Conservation (phyloP, 2,113 vertebrate genomes). For the Cyprinodon brontotheroides region DNA sequence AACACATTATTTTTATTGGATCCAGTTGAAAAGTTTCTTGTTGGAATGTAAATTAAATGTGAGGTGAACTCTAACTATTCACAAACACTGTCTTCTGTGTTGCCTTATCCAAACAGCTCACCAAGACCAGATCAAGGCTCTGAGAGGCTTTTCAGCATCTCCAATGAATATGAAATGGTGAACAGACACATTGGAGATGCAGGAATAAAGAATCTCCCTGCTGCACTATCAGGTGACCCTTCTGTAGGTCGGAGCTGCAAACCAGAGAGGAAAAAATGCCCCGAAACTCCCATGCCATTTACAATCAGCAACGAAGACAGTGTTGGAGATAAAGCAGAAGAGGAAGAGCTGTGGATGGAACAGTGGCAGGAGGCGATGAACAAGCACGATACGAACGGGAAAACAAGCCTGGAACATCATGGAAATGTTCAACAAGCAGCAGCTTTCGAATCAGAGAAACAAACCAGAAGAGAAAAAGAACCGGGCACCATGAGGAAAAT, state of each 20-base stretch:
- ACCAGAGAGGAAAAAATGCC: not conserved
- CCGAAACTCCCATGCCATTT: not conserved
- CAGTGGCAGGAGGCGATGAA: slow-evolving; percentile 35
- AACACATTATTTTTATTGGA: not conserved
- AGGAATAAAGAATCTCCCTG: not conserved
- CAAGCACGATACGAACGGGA: slow-evolving; percentile 12
- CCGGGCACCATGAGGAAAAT: not conserved
- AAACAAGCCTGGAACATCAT: not conserved
- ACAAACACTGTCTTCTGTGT: not conserved
- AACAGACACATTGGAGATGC: not conserved
- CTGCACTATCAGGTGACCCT: not conserved
- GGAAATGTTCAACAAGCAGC: not conserved
- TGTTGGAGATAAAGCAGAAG: not conserved
- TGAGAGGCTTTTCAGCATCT: not conserved
- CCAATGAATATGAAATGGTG: not conserved
- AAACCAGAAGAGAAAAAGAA: not conserved
- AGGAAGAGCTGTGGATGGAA: not conserved
- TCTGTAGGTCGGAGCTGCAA: not conserved
- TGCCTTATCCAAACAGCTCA: not conserved
- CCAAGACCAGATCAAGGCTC: not conserved
- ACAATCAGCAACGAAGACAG: not conserved
- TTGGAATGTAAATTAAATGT: not conserved
- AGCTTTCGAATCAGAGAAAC: not conserved
- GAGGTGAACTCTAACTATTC: not conserved
- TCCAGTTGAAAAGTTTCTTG: not conserved